Evolutionary conservation across 2,888 invertebrate species (phyloP).

Genomic region (Theretra japonica): DNA sequence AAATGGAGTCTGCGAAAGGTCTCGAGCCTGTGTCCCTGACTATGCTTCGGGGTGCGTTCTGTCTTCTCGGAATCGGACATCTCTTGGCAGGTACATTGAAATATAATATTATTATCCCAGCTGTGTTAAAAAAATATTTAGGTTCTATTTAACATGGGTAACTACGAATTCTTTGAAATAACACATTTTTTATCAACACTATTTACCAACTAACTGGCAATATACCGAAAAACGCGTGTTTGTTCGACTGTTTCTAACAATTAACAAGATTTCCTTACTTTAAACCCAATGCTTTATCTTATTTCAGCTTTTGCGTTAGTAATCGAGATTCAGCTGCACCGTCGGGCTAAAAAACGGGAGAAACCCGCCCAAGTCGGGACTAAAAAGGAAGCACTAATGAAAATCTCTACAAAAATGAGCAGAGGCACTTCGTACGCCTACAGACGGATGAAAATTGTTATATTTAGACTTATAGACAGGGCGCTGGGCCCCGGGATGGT

Average conservation of each 20-base stretch:
- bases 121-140: neutral
- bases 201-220: too few species aligned
- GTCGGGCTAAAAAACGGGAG: constrained; percentile 10
- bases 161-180: too few species aligned
- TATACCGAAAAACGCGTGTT: too few species aligned
- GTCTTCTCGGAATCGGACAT: constrained; percentile 87
- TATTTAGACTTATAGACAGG: constrained; percentile 15
- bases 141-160: too few species aligned
- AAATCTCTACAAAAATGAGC: constrained; percentile 16
- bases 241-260: too few species aligned
- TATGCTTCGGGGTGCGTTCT: constrained; percentile 90
- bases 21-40: constrained; percentile 88
- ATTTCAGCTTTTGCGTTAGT: constrained; percentile 22
- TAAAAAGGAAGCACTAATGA: constrained; percentile 9
- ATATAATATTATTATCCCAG: neutral
- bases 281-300: too few species aligned
- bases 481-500: constrained; percentile 1
- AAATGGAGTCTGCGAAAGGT: constrained; percentile 70
- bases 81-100: constrained; percentile 80
- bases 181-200: too few species aligned
- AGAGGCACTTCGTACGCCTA: neutral
- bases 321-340: constrained; percentile 23
- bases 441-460: constrained; percentile 5
- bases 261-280: too few species aligned
- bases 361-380: neutral